Conservation (phyloP, 1,140 invertebrate genomes). For the Monomorium pharaonis region DNA sequence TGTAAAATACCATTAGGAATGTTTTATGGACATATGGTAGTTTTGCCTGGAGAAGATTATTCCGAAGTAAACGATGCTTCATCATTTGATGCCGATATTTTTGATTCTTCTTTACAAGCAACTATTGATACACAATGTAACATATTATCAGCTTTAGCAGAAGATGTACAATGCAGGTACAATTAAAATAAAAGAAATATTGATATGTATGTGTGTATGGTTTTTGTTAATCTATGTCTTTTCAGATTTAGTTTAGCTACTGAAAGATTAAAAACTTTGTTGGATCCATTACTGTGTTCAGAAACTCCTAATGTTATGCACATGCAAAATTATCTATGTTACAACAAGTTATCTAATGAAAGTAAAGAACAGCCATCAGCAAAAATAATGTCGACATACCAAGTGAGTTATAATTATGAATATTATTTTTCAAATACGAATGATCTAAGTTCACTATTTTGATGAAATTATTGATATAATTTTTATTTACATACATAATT, state of each 20-base stretch:
- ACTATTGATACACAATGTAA: conserved; percentile 86
- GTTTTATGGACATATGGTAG: conserved; percentile 95
- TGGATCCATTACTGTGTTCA: conserved; percentile 90
- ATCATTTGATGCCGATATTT: conserved; percentile 75
- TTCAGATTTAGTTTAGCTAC: conserved; percentile 91
- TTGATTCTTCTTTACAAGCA: conserved; percentile 80
- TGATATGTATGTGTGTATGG: not conserved
- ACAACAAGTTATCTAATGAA: conserved; percentile 85
- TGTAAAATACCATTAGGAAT: conserved; percentile 96
- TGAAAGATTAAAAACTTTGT: conserved; percentile 90
- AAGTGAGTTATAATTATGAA: conserved; percentile 84
- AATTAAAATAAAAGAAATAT: not conserved
- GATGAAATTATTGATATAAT: not conserved
- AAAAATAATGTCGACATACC: conserved; percentile 92
- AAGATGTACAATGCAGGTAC: conserved; percentile 92
- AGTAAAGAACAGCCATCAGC: conserved; percentile 87
- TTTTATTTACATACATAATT: conserved; percentile 41
- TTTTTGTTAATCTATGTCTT: conserved; percentile 17
- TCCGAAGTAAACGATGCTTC: conserved; percentile 83
- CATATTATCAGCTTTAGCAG: conserved; percentile 87
- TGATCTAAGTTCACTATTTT: not conserved
- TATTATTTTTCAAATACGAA: not conserved
- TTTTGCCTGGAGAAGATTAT: conserved; percentile 89
- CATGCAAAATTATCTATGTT: conserved; percentile 91
- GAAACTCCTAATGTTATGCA: conserved; percentile 92